Evolutionary conservation across 92 coral and sea anemone species (phyloP), one percentile per base, ranked within the genome.

Genomic region (Siderastrea siderea): DNA sequence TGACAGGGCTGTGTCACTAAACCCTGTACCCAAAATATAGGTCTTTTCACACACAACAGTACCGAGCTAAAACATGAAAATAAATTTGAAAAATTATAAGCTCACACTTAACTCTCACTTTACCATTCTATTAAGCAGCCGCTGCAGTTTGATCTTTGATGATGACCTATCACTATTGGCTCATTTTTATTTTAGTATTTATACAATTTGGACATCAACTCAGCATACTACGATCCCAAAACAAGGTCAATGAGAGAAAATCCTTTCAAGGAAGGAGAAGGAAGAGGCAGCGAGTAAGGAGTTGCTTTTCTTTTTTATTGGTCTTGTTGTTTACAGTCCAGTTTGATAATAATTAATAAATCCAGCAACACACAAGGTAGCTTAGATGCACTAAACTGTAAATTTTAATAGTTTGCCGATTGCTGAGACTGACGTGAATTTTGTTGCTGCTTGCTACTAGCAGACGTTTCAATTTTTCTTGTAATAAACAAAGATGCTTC

Each of bases 161-260:
- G 59, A n/a, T 51, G 47, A 1, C 50, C 26, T 68, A 47, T 54
- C n/a, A 14, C 50, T 84, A 7, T 47, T 66, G 71, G 70, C 49
- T 57, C 26, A 9, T 60, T 81, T 82, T 14, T 74, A 49, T 84
- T 57, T 1, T 89, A 97, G 99, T 97, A 97, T 77, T 75, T 97
- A 79, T 80, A 94, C 89, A 97, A 97, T 75, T 88, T 97, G 87
- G 99, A 97, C 64, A 92, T 88, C 7, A 94, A 91, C 68, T 97
- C 99, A n/a, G 98, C 99, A 7, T 90, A 97, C 85, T 97, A 97
- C 67, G 99, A 97, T 80, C 99, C 99, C 4, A 97, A 97, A 85
- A 97, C 99, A 51, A 89, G 99, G 57, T 97, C 99, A 60, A 97
- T 97, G 99, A 90, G 99, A 80, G 89, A 96, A 55, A 97, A 96